A percentile compares a stretch with the other conserved stretches of the same genome.
Conservation (phyloP, 2,888 invertebrate genomes). For the Chelonus formosanus region DNA sequence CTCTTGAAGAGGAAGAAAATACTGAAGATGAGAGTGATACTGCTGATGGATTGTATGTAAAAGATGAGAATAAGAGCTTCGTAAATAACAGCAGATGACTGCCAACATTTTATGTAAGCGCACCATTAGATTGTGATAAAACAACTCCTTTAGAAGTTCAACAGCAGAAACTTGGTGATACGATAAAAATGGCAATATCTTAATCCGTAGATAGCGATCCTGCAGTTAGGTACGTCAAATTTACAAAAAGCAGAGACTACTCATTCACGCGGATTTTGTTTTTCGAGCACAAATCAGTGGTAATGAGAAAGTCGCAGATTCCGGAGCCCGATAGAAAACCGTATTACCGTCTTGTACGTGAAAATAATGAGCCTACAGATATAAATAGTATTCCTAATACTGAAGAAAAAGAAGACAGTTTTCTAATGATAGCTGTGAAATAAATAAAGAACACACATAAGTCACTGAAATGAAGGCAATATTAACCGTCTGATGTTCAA, state of each 20-base stretch:
- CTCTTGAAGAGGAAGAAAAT: constrained; percentile 58
- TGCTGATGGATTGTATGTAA: constrained; percentile 60
- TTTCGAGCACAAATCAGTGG: constrained; percentile 58
- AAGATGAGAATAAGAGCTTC: constrained; percentile 62
- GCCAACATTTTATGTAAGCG: constrained; percentile 62
- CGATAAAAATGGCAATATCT: constrained; percentile 57
- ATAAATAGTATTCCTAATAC: constrained; percentile 46
- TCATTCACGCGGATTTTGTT: constrained; percentile 56
- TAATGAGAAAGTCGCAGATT: constrained; percentile 63
- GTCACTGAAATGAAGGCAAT: constrained; percentile 42
- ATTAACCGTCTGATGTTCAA: too few relatives aligned
- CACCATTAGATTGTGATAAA: constrained; percentile 61
- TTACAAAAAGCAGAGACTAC: constrained; percentile 36
- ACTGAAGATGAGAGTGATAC: constrained; percentile 61
- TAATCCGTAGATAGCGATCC: constrained; percentile 53
- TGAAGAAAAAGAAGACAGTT: constrained; percentile 35
- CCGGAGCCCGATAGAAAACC: constrained; percentile 62
- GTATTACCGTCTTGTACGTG: constrained; percentile 62
- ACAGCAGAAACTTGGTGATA: constrained; percentile 59
- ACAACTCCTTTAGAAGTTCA: constrained; percentile 64
- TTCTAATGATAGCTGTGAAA: constrained; percentile 33
- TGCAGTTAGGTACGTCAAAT: constrained; percentile 54
- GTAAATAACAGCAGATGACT: constrained; percentile 53
- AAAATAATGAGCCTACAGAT: constrained; percentile 52
- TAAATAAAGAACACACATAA: constrained; percentile 35